A percentile compares a stretch with the other conserved stretches of the same genome.
These are phyloP conservation scores for Octonoba sinensis DNA, from an alignment of 2,888 invertebrate species.

Conservation along the genomic window DNA sequence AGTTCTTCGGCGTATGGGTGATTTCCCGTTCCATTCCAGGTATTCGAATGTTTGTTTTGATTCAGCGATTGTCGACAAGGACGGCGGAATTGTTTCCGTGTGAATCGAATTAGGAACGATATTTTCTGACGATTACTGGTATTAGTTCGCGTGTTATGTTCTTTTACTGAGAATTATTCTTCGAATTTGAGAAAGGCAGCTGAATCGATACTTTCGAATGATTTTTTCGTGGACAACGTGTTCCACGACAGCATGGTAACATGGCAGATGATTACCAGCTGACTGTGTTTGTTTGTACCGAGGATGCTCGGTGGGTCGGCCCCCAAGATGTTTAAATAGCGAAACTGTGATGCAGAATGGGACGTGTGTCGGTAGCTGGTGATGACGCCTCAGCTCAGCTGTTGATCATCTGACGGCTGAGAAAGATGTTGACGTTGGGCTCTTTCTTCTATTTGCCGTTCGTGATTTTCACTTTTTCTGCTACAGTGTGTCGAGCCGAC, in stretches of 20 bases:
- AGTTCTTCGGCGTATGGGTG: background rate
- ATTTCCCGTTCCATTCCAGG: constrained; percentile 33
- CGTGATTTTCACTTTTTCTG: constrained; percentile 27
- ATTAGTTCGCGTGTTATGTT: background rate
- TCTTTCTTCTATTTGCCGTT: constrained; percentile 36
- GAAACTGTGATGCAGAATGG: constrained; percentile 3
- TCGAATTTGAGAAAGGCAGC: background rate
- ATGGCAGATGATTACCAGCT: constrained; percentile 41
- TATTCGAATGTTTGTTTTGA: constrained; percentile 47
- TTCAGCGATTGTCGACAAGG: constrained; percentile 7
- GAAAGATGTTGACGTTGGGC: constrained; percentile 44
- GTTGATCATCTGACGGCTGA: constrained; percentile 47
- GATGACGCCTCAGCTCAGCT: constrained; percentile 37
- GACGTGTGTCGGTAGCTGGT: background rate
- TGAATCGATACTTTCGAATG: constrained; percentile 22
- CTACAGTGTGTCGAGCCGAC: constrained; percentile 30
- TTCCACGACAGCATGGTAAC: constrained; percentile 4
- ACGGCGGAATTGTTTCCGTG: background rate
- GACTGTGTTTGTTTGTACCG: constrained; percentile 45
- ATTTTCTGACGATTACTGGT: background rate
- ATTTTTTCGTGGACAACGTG: constrained; percentile 24
- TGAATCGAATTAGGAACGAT: background rate
- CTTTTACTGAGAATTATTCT: background rate
- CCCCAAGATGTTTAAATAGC: constrained; percentile 9
- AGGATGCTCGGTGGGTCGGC: background rate